A percentile compares a stretch with the other conserved stretches of the same genome.
These are phyloP conservation scores for Cettia cetti DNA, from an alignment of 2,113 vertebrate genomes.

Conservation along the genomic window DNA sequence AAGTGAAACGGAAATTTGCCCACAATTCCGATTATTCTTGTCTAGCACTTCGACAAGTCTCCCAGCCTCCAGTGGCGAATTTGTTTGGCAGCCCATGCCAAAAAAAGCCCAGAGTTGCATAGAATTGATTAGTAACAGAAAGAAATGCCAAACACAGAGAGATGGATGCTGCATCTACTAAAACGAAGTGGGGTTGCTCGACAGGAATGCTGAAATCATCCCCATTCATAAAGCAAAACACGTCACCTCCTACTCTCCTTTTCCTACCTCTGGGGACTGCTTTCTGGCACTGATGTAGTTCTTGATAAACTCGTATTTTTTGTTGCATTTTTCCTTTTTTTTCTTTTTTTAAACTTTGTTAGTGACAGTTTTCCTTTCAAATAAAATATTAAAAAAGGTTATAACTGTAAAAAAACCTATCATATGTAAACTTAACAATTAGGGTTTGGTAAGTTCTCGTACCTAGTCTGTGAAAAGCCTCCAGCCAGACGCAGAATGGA, in stretches of 20 bases:
- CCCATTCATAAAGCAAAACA: slow-evolving; percentile 62
- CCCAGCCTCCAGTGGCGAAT: slow-evolving; percentile 20
- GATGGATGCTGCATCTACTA: slow-evolving; percentile 24
- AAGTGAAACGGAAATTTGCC: slow-evolving; percentile 56
- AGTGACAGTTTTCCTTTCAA: slow-evolving; percentile 59
- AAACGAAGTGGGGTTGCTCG: slow-evolving; percentile 51
- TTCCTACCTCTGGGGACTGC: slow-evolving; percentile 51
- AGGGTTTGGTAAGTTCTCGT: slow-evolving; percentile 73
- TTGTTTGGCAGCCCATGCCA: slow-evolving; percentile 68
- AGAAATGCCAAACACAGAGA: slow-evolving; percentile 58
- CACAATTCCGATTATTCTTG: slow-evolving; percentile 30
- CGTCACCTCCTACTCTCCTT: slow-evolving; percentile 56
- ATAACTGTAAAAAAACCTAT: slow-evolving; percentile 70
- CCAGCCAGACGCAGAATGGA: slow-evolving; percentile 74
- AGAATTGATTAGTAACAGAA: slow-evolving; percentile 74
- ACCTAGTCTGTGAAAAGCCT: slow-evolving; percentile 72
- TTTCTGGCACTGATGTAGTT: slow-evolving; percentile 65
- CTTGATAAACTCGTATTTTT: slow-evolving; percentile 38
- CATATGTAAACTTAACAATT: slow-evolving; percentile 63
- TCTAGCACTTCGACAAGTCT: slow-evolving; percentile 22
- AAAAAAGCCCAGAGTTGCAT: slow-evolving; percentile 73
- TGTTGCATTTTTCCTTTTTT: background rate
- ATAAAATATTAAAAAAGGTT: slow-evolving; percentile 71
- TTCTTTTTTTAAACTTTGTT: background rate
- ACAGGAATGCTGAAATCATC: slow-evolving; percentile 61